These are phyloP conservation scores for Anthophora plumipes DNA, from an alignment of 2,888 invertebrate genomes.

Conservation along the genomic window DNA sequence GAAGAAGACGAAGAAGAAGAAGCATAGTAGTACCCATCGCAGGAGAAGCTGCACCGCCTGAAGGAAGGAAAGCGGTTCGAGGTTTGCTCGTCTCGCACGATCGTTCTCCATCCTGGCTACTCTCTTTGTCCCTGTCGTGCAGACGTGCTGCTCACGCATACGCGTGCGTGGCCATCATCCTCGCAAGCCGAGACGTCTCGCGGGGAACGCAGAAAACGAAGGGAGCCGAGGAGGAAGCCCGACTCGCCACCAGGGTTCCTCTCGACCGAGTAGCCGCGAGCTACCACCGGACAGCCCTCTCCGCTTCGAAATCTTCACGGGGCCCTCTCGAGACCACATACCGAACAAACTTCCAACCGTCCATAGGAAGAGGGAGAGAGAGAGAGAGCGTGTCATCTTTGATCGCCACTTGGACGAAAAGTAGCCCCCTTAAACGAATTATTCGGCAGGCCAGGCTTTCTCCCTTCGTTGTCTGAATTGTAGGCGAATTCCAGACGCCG, in stretches of 20 bases:
- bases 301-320: conserved; percentile 55
- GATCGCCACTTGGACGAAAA: conserved; percentile 11
- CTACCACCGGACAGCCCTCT: conserved; percentile 43
- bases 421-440: background rate
- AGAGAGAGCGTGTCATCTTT: no score
- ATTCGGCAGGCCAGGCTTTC: background rate
- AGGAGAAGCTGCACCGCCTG: conserved; percentile 80
- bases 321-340: conserved; percentile 58
- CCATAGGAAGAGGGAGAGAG: conserved; percentile 27
- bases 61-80: conserved; percentile 76
- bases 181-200: conserved; percentile 63
- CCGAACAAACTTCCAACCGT: conserved; percentile 41
- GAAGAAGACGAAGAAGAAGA: conserved; percentile 48
- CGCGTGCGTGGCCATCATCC: conserved; percentile 61
- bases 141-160: conserved; percentile 33
- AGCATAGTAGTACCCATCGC: conserved; percentile 66
- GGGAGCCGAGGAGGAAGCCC: conserved; percentile 43
- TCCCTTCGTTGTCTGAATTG: conserved; percentile 11
- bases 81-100: conserved; percentile 45
- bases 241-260: conserved; percentile 35
- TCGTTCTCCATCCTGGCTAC: conserved; percentile 40
- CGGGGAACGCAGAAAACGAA: conserved; percentile 49
- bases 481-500: no score
- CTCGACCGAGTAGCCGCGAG: conserved; percentile 53
- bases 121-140: conserved; percentile 51